phyloP scores from a whole-genome alignment of 2,797 vertebrate genomes.

The Anniella stebbinsi region DNA sequence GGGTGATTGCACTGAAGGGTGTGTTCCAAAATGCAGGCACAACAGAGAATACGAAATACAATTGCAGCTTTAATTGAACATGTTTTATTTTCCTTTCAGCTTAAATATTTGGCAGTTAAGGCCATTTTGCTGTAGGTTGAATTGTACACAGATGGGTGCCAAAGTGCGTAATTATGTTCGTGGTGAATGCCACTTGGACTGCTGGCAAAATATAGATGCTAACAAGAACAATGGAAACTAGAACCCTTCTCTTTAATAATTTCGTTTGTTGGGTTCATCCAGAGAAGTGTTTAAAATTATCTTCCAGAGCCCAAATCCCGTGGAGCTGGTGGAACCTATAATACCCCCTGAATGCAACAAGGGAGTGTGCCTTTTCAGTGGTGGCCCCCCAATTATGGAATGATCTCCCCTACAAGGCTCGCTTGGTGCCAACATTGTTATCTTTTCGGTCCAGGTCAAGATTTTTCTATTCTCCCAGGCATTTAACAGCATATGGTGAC shows the following conservation, averaged over 20 bases:
- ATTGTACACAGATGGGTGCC: conserved; percentile 17
- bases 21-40: conserved; percentile 15
- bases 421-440: no score
- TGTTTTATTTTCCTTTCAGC: conserved; percentile 23
- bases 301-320: conserved; percentile 3
- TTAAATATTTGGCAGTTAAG: conserved; percentile 21
- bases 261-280: conserved; percentile 5
- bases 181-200: conserved; percentile 24
- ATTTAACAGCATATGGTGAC: no score
- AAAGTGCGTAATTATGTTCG: conserved; percentile 21
- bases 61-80: conserved; percentile 29
- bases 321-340: neutral
- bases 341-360: no score
- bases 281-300: conserved; percentile 18
- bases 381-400: no score
- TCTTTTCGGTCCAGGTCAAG: no score
- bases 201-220: neutral
- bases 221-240: neutral
- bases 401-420: no score
- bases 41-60: conserved; percentile 23
- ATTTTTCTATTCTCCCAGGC: no score
- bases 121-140: conserved; percentile 15
- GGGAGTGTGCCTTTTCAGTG: no score
- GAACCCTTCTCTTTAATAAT: conserved; percentile 13
- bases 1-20: neutral